Base-by-base conservation (phyloP, 2,113 vertebrate species). In the Grantiella picta region DNA sequence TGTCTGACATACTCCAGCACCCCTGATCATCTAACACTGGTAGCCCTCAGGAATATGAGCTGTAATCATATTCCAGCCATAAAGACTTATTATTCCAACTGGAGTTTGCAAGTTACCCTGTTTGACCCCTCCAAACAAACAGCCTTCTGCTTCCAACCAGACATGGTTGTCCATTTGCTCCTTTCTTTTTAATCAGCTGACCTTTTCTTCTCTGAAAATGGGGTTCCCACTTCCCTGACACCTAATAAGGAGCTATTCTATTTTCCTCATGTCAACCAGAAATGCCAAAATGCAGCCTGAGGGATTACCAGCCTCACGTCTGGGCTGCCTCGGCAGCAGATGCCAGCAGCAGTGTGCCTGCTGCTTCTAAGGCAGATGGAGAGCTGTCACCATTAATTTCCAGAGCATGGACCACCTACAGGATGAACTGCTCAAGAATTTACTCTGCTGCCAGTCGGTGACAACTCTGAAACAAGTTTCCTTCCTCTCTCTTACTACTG, bases 381-480 rank as follows among this genome's bases (percentile, higher is more conserved):
- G 40, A 75, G 50, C 57, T 75, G 52, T 49, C 57, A 76, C 40
- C 4, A 0, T 49, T 35, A 35, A 68, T 64, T 79, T 56, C 65
- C 71, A 68, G 25, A 36, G 61, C 73, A 49, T 0, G 79, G 53
- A 33, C 52, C 52, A 59, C 23, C 63, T 38, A 50, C 35, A 69
- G 78, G 45, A 72, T 2, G 1, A 18, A 61, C 60, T 59, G 64
- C 36, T 59, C 61, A 57, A 8, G 9, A 70, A 69, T 11, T 29
- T 35, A 10, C 54, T 85, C 70, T 56, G 61, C 42, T 0, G 0
- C 9, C 1, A 1, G 27, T 28, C 0, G 0, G 23, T 5, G 25
- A 85, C 49, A 85, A 21, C 31, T 25, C 28, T 1, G 1, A 77
- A 64, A 63, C 36, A 44, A 1, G 1, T 38, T 65, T 80, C 42